phyloP scores from a whole-genome alignment of 2,888 invertebrate genomes.

The Caenorhabditis drosophilae region DNA sequence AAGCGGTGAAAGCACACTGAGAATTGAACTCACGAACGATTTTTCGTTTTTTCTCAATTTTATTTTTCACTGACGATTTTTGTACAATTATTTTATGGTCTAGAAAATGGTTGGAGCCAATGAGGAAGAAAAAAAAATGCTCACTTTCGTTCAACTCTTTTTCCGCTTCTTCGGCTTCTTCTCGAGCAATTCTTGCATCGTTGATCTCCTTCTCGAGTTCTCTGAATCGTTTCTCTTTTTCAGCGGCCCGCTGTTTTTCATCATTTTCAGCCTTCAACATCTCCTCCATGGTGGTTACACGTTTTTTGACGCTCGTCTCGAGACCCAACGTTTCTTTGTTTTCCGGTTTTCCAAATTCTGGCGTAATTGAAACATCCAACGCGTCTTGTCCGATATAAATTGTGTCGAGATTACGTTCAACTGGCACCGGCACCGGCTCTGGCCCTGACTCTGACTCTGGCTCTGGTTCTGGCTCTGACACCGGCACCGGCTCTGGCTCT shows the following conservation, averaged over 20 bases:
- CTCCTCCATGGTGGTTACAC: constrained; percentile 28
- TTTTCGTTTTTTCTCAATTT: not conserved
- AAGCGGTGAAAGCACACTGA: not conserved
- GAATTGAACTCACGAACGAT: not conserved
- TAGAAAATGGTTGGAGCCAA: no score
- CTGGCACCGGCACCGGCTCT: constrained; percentile 10
- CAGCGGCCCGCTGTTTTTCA: constrained; percentile 1
- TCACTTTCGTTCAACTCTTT: constrained; percentile 14
- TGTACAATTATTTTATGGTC: no score
- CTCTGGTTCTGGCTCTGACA: not conserved
- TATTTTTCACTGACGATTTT: constrained; percentile 1
- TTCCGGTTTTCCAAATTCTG: constrained; percentile 12
- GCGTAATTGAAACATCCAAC: constrained; percentile 20
- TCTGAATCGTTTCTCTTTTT: constrained; percentile 7
- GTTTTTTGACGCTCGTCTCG: constrained; percentile 23
- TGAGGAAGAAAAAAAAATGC: no score
- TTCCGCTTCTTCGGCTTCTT: constrained; percentile 6
- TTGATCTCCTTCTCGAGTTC: constrained; percentile 20
- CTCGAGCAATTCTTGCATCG: constrained; percentile 8
- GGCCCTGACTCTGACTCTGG: constrained; percentile 1
- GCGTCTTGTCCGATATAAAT: constrained; percentile 36
- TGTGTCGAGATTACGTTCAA: constrained; percentile 21
- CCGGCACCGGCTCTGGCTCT: not conserved
- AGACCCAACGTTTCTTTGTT: constrained; percentile 23
- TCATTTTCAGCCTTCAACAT: constrained; percentile 13